These are phyloP conservation scores for Tarsius wallacei DNA, from an alignment of 2,797 vertebrate species.

Conservation along the genomic window DNA sequence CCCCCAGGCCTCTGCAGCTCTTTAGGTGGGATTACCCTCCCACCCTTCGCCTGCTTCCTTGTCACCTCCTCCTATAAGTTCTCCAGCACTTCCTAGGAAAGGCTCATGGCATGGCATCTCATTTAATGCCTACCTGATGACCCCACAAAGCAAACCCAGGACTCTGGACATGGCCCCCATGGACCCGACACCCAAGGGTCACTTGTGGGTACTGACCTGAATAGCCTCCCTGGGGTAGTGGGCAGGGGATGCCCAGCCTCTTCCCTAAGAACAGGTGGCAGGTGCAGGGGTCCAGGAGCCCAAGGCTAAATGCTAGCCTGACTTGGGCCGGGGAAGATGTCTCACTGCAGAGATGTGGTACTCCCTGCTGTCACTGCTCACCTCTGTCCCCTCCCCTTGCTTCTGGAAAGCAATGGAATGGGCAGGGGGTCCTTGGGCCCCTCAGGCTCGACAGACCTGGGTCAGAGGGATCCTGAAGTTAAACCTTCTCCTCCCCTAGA, in stretches of 20 bases:
- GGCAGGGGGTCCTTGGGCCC: neutral
- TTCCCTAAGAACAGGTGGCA: neutral
- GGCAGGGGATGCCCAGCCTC: no score
- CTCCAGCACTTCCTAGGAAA: neutral
- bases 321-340: neutral
- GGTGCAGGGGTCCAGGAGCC: neutral
- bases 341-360: no score
- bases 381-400: neutral
- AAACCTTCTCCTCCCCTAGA: neutral
- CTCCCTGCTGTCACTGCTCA: neutral
- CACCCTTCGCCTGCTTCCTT: neutral
- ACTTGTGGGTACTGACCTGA: neutral
- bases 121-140: neutral
- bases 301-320: neutral
- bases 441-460: neutral
- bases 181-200: neutral
- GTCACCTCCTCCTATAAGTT: neutral
- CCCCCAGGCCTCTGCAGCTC: neutral
- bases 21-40: neutral
- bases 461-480: neutral
- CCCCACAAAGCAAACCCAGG: neutral
- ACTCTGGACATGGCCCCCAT: neutral
- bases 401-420: neutral
- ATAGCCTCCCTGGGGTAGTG: rapidly evolving
- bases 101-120: neutral